A percentile compares a stretch with the other conserved stretches of the same genome.
These are phyloP conservation scores for Drosophila novamexicana DNA, from an alignment of 1,140 invertebrate species.

Conservation along the genomic window DNA sequence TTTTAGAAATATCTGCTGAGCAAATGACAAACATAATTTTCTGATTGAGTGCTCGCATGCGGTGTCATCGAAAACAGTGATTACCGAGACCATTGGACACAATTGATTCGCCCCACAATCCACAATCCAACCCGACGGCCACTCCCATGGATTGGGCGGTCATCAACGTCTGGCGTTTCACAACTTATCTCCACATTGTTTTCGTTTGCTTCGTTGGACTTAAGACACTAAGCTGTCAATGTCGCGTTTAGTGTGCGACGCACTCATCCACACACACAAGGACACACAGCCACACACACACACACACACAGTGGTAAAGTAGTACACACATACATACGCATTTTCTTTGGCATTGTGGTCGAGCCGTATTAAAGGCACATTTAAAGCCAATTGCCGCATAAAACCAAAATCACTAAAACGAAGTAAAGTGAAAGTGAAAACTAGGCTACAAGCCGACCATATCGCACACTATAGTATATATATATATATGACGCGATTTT, in stretches of 20 bases:
- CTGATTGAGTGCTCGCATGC: background rate
- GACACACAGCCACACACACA: background rate
- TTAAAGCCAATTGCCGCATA: slow-evolving; percentile 51
- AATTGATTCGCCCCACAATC: slow-evolving; percentile 4
- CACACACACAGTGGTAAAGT: background rate
- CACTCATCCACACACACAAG: background rate
- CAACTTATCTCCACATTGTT: slow-evolving; percentile 47
- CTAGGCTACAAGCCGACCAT: slow-evolving; percentile 9
- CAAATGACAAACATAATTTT: background rate
- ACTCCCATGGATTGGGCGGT: slow-evolving; percentile 11
- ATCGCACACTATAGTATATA: background rate
- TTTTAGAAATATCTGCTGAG: too few relatives aligned
- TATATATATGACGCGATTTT: background rate
- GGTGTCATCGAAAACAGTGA: slow-evolving; percentile 8
- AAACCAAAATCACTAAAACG: slow-evolving; percentile 49
- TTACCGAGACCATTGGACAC: background rate
- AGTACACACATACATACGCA: background rate
- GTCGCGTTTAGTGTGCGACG: slow-evolving; percentile 8
- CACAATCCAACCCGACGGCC: background rate
- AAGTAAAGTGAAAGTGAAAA: slow-evolving; percentile 31
- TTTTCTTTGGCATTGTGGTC: slow-evolving; percentile 6
- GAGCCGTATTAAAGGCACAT: slow-evolving; percentile 43
- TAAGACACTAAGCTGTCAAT: slow-evolving; percentile 37
- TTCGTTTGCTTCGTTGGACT: slow-evolving; percentile 43
- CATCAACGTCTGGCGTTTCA: slow-evolving; percentile 14